These are phyloP conservation scores for Metopia argyrocephala DNA, from an alignment of 2,888 invertebrate species.

Conservation along the genomic window DNA sequence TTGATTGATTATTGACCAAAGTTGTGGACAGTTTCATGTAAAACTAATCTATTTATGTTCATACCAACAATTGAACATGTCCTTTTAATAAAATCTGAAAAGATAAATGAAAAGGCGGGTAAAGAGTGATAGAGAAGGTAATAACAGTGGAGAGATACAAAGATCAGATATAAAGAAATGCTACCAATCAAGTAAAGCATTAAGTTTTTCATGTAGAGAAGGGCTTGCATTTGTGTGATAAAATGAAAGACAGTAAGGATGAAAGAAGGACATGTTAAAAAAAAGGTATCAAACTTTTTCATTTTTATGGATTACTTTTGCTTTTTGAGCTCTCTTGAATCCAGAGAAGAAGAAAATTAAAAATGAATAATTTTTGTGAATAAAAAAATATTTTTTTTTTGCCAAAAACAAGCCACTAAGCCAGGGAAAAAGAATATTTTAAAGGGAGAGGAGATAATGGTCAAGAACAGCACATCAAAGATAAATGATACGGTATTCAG, in stretches of 20 bases:
- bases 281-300: slow-evolving; percentile 38
- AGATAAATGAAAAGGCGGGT: slow-evolving; percentile 52
- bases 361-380: slow-evolving; percentile 46
- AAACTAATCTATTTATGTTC: slow-evolving; percentile 76
- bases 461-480: slow-evolving; percentile 27
- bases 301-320: slow-evolving; percentile 18
- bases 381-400: too few species aligned
- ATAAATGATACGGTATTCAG: slow-evolving; percentile 26
- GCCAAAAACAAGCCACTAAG: slow-evolving; percentile 20
- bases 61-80: slow-evolving; percentile 60
- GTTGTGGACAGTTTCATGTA: slow-evolving; percentile 78
- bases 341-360: slow-evolving; percentile 55
- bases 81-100: slow-evolving; percentile 74
- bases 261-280: slow-evolving; percentile 51
- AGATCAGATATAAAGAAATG: slow-evolving; percentile 35
- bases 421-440: neutral
- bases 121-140: slow-evolving; percentile 21
- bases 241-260: slow-evolving; percentile 6
- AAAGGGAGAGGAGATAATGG: neutral
- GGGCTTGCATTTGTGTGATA: neutral
- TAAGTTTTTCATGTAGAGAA: slow-evolving; percentile 27
- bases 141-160: slow-evolving; percentile 64
- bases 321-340: slow-evolving; percentile 25
- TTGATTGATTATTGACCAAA: slow-evolving; percentile 79
- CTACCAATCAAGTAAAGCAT: slow-evolving; percentile 40